Conservation (phyloP, 2,797 vertebrate genomes). For the Manis javanica region DNA sequence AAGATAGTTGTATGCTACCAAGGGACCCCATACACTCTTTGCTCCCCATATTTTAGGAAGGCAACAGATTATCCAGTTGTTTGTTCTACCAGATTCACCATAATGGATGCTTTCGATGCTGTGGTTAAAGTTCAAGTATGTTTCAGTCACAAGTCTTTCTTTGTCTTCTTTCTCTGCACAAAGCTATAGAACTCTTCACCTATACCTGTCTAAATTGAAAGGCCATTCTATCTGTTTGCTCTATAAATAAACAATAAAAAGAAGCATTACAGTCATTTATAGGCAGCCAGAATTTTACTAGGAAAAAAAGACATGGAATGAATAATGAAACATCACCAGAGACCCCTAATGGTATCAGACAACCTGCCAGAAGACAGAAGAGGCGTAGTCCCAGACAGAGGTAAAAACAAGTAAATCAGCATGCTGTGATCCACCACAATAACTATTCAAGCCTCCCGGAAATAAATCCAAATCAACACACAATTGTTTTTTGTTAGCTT, state of each 20-base stretch:
- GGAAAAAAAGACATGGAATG: slow-evolving; percentile 66
- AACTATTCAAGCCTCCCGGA: slow-evolving; percentile 64
- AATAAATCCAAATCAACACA: slow-evolving; percentile 77
- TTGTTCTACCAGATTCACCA: background rate
- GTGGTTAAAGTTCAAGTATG: background rate
- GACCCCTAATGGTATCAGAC: slow-evolving; percentile 81
- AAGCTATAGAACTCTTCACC: background rate
- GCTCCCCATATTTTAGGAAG: background rate
- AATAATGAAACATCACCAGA: slow-evolving; percentile 72
- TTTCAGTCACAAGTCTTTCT: background rate
- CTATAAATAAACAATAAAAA: background rate
- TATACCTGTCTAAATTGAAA: too few species aligned
- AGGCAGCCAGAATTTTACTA: slow-evolving; percentile 62
- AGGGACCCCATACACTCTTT: background rate
- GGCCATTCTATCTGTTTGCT: background rate
- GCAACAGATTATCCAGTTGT: background rate
- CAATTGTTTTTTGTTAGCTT: slow-evolving; percentile 68
- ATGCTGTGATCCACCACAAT: slow-evolving; percentile 71
- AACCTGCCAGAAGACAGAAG: slow-evolving; percentile 83
- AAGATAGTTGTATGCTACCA: background rate
- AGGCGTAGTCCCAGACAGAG: slow-evolving; percentile 72
- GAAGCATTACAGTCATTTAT: background rate
- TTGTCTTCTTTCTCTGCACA: background rate
- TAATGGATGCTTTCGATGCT: background rate
- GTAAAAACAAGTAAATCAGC: slow-evolving; percentile 75